phyloP scores from a whole-genome alignment of 53 echinoderm and acorn worm genomes.

The Pentamera pediparva region DNA sequence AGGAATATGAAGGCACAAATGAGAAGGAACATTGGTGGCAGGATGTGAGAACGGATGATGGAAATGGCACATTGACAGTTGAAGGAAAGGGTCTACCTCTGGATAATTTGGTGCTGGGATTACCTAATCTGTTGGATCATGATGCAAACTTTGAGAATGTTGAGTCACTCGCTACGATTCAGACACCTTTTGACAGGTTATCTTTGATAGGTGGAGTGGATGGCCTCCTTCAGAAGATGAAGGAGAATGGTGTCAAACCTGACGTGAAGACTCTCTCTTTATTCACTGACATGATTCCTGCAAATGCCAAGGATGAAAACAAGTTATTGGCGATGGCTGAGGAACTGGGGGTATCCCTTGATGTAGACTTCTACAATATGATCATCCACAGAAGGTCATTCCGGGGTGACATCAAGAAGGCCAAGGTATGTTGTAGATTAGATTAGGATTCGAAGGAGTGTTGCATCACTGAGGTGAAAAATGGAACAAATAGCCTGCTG shows the following conservation, averaged over 20 bases:
- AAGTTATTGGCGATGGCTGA: conserved; percentile 51
- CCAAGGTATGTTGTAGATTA: conserved; percentile 76
- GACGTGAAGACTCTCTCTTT: conserved; percentile 66
- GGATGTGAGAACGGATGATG: neutral
- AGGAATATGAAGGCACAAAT: neutral
- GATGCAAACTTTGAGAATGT: conserved; percentile 44
- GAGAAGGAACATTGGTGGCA: conserved; percentile 19
- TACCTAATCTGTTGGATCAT: conserved; percentile 71
- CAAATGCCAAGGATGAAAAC: conserved; percentile 50
- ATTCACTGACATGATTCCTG: conserved; percentile 61
- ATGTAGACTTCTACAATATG: conserved; percentile 82
- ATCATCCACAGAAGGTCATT: conserved; percentile 61
- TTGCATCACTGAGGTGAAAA: no score
- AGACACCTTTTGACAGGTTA: conserved; percentile 44
- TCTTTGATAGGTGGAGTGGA: conserved; percentile 59
- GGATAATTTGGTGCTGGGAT: neutral
- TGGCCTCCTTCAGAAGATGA: conserved; percentile 65
- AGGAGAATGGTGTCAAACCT: conserved; percentile 44
- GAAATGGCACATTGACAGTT: neutral
- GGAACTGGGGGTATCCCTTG: conserved; percentile 51
- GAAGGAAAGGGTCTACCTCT: neutral
- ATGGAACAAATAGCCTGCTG: no score
- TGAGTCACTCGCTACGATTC: conserved; percentile 48
- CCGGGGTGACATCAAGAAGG: conserved; percentile 56
- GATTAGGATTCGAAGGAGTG: no score